Conservation (phyloP, 2,797 vertebrate genomes). For the Lycodopsis pacificus region DNA sequence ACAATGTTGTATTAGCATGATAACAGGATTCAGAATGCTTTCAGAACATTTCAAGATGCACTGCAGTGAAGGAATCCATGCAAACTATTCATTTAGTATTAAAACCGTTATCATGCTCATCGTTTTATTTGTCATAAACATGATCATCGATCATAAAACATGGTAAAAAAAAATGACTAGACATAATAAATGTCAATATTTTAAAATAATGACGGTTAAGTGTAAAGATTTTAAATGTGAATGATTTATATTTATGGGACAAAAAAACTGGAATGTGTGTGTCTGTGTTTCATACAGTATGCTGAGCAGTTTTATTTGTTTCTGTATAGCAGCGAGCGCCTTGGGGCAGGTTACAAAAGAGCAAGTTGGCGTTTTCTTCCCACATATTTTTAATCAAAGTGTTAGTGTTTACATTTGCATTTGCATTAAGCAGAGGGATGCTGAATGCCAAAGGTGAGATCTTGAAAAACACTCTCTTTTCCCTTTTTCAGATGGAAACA, state of each 20-base stretch:
- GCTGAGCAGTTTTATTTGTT: constrained; percentile 72
- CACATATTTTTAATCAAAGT: constrained; percentile 85
- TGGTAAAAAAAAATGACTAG: not conserved
- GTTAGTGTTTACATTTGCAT: constrained; percentile 84
- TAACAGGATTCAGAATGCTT: constrained; percentile 61
- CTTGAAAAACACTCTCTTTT: constrained; percentile 78
- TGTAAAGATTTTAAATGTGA: constrained; percentile 38
- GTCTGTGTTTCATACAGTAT: constrained; percentile 56
- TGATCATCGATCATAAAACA: too few relatives aligned
- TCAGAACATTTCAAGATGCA: constrained; percentile 46
- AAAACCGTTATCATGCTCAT: not conserved
- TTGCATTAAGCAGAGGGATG: constrained; percentile 81
- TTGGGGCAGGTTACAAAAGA: constrained; percentile 80
- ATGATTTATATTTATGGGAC: constrained; percentile 37
- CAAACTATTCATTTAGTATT: not conserved
- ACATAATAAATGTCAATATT: constrained; percentile 21
- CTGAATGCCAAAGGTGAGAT: constrained; percentile 82
- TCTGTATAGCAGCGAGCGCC: constrained; percentile 70
- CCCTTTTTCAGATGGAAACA: constrained; percentile 78
- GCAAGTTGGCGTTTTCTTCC: constrained; percentile 81
- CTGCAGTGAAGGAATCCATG: constrained; percentile 19
- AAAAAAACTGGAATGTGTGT: constrained; percentile 38
- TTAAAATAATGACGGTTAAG: constrained; percentile 3
- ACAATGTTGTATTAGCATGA: constrained; percentile 68
- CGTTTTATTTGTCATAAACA: constrained; percentile 18